Conservation (phyloP, 2,888 invertebrate genomes). For the Anorthoa munda region DNA sequence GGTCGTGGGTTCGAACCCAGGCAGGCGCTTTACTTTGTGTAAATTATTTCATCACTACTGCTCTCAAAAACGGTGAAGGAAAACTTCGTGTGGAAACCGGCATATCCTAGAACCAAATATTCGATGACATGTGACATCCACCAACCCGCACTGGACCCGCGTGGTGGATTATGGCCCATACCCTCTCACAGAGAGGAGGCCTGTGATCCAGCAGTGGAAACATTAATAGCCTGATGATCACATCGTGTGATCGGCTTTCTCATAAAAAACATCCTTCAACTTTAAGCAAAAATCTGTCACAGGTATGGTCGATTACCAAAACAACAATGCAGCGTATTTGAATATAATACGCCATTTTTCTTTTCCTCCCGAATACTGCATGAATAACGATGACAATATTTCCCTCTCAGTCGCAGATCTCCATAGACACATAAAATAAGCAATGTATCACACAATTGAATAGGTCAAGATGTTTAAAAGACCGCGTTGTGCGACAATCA, state of each 20-base stretch:
- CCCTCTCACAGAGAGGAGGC: no score
- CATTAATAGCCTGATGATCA: no score
- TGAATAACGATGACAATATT: slow-evolving; percentile 38
- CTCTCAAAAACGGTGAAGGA: no score
- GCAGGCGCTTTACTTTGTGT: no score
- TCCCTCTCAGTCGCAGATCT: slow-evolving; percentile 38
- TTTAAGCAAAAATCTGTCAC: neutral
- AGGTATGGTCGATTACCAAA: slow-evolving; percentile 6
- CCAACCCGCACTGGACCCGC: no score
- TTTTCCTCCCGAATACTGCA: slow-evolving; percentile 13
- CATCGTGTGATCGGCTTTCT: slow-evolving; percentile 18
- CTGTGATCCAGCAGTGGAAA: no score
- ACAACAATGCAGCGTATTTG: neutral
- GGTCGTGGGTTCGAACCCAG: no score
- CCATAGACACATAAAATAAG: slow-evolving; percentile 52
- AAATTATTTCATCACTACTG: no score
- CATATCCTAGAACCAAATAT: no score
- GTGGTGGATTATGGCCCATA: no score
- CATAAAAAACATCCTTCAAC: slow-evolving; percentile 6
- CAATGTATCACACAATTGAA: slow-evolving; percentile 60
- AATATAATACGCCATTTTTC: slow-evolving; percentile 14
- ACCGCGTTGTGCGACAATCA: slow-evolving; percentile 70
- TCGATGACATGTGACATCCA: no score
- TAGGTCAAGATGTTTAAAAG: slow-evolving; percentile 66
- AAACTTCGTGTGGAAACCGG: no score